Evolutionary conservation across 2,888 invertebrate genomes (phyloP), one percentile per base, ranked within the genome.

Genomic region (Noctua comes): DNA sequence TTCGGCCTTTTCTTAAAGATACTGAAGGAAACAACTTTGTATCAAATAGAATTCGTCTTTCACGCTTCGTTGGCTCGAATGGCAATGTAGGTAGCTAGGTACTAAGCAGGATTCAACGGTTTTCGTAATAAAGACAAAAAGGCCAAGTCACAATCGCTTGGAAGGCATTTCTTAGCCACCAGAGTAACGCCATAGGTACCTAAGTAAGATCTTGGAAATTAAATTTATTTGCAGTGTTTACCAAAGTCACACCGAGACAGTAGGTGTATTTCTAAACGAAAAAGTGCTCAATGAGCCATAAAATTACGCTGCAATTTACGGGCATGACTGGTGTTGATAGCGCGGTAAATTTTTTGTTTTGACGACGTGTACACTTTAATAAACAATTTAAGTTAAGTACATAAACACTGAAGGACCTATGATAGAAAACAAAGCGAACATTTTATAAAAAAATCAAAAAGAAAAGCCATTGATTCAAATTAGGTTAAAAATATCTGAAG

Each of bases 271-370:
- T 31, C 31, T 36, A 31, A 40, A 59, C 24, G 13, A 69, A 65
- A 68, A n/a, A 36, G n/a, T 74, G 43, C 75, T 70, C 78, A 82
- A 85, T 82, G 76, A 83, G 71, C 76, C 81, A 81, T 85, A 81
- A 87, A 86, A 87, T 84, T 77, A 74, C 84, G 68, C 84, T 81
- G 72, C 40, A 79, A 81, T 85, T 81, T 64, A 77, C 69, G 69
- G 71, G 51, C 54, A 48, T 73, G 72, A 57, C 36, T 51, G 36
- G 59, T n/a, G 71, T 54, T 68, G 74, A 85, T 74, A 76, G 73
- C 64, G 24, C 24, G 16, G 43, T 43, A 13, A 66, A 46, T 18
- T 21, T 16, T 54, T 73, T 48, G 18, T 64, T 46, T 36, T 18
- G 54, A 46, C 31, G 54, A 65, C 24, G 24, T 73, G 36, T 27